A percentile compares a stretch with the other conserved stretches of the same genome.
Evolutionary conservation across 2,113 vertebrate species (phyloP).

Genomic region (Lagenorhynchus albirostris): DNA sequence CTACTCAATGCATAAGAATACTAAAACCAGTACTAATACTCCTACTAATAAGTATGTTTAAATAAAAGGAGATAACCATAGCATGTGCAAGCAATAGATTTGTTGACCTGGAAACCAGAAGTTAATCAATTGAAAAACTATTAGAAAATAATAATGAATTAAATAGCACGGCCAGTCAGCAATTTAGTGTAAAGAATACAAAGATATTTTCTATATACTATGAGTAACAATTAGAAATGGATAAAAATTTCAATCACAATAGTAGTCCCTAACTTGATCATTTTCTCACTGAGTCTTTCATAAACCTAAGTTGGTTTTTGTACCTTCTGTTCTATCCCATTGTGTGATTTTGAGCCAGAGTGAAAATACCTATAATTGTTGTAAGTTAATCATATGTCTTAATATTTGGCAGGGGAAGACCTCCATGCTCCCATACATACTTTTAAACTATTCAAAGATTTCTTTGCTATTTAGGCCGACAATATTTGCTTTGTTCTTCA

Average conservation of each 20-base stretch:
- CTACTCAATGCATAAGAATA: not conserved
- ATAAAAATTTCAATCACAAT: not conserved
- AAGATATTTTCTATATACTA: not conserved
- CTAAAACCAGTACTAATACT: not conserved
- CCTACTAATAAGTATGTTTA: not conserved
- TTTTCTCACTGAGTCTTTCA: not conserved
- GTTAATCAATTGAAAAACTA: not conserved
- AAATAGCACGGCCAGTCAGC: not conserved
- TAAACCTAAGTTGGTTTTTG: not conserved
- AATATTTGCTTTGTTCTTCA: not conserved
- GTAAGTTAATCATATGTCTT: not conserved
- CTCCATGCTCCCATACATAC: not conserved
- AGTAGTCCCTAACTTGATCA: not conserved
- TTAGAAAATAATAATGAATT: not conserved
- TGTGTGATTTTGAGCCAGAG: not conserved
- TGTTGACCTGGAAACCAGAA: slow-evolving; percentile 21
- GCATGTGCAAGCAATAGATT: not conserved
- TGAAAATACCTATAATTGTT: not conserved
- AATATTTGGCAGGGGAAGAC: not conserved
- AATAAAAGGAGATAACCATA: not conserved
- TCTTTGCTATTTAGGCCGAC: not conserved
- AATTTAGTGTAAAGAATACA: not conserved
- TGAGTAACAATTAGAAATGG: not conserved
- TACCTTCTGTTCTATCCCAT: not conserved
- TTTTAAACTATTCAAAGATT: not conserved